phyloP scores from a whole-genome alignment of 2,113 vertebrate species.

The Delphinapterus leucas region DNA sequence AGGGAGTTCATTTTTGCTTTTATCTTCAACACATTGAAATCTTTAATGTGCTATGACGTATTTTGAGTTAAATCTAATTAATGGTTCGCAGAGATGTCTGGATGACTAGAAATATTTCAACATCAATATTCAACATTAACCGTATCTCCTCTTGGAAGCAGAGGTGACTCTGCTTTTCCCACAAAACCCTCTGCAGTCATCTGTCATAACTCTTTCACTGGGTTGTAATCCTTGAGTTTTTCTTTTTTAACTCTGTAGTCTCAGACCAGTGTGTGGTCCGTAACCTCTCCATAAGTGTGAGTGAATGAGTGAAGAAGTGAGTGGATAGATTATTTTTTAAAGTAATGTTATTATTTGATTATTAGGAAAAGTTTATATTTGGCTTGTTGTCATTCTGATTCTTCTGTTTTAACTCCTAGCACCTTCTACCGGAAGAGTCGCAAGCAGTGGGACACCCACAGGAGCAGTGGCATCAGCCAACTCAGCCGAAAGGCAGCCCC shows the following conservation, averaged over 20 bases:
- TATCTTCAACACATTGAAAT: not conserved
- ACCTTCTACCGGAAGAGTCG: slow-evolving; percentile 84
- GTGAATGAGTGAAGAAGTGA: not conserved
- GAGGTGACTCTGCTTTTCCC: not conserved
- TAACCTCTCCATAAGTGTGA: not conserved
- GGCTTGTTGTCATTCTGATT: not conserved
- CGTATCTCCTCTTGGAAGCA: not conserved
- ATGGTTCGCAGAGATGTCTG: not conserved
- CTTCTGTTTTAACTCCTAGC: slow-evolving; percentile 62
- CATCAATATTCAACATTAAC: not conserved
- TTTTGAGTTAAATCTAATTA: not conserved
- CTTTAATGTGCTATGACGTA: not conserved
- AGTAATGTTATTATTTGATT: not conserved
- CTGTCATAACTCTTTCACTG: not conserved
- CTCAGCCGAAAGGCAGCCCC: slow-evolving; percentile 77
- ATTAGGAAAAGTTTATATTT: not conserved
- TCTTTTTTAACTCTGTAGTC: not conserved
- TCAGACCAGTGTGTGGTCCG: not conserved
- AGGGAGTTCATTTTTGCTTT: not conserved
- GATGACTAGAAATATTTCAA: not conserved
- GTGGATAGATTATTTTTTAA: not conserved
- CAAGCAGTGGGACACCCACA: slow-evolving; percentile 76
- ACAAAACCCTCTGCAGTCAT: fast-evolving
- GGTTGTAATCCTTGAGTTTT: not conserved
- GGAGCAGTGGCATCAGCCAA: slow-evolving; percentile 62